A percentile compares a stretch with the other conserved stretches of the same genome.
These are phyloP conservation scores for Cyrtonyx montezumae DNA, from an alignment of 2,113 vertebrate species.

Conservation along the genomic window DNA sequence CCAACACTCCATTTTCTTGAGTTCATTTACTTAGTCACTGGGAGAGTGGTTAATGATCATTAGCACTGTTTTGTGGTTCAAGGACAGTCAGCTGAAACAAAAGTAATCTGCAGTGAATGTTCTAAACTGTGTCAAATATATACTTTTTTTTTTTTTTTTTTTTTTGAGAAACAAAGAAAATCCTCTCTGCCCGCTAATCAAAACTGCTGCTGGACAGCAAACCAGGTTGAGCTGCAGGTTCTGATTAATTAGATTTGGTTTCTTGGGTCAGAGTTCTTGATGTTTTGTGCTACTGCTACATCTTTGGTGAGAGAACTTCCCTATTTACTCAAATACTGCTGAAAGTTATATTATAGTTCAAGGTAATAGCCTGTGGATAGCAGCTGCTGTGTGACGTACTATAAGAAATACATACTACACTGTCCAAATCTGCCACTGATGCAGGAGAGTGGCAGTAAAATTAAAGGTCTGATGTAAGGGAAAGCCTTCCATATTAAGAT, in stretches of 20 bases:
- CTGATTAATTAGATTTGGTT: conserved; percentile 21
- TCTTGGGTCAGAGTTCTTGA: not conserved
- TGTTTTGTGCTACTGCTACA: not conserved
- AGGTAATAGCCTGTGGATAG: not conserved
- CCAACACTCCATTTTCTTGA: conserved; percentile 8
- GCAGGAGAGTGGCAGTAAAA: not conserved
- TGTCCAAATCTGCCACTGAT: not conserved
- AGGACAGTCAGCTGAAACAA: not conserved
- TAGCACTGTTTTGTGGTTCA: not conserved
- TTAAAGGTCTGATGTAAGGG: not conserved
- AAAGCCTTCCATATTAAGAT: not conserved
- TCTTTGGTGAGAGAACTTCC: not conserved
- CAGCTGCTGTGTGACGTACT: not conserved
- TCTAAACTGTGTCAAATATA: not conserved
- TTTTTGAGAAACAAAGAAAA: not conserved
- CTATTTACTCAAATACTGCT: conserved; percentile 2
- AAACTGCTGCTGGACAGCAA: not conserved
- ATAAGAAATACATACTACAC: not conserved
- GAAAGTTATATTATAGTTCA: not conserved
- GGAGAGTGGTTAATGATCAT: conserved; percentile 12
- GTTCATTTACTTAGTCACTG: conserved; percentile 41
- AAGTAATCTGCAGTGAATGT: not conserved
- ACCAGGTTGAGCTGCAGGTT: not conserved
- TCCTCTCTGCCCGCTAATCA: not conserved
- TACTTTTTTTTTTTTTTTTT: not conserved